A percentile compares a stretch with the other conserved stretches of the same genome.
Conservation (phyloP, 2,797 vertebrate genomes). For the Falco naumanni region DNA sequence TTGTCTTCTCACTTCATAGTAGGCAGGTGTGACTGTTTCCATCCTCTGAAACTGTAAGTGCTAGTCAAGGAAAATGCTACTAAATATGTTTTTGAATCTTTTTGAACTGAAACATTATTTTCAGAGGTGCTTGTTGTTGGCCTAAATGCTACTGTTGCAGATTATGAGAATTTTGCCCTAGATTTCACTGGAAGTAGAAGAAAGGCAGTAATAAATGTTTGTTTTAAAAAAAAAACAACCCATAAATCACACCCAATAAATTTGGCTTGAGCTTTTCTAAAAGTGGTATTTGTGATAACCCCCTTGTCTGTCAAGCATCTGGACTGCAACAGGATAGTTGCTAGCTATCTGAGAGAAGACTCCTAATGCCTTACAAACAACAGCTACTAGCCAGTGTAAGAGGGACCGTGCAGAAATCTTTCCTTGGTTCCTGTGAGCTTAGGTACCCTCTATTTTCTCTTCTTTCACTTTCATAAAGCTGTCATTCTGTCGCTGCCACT, state of each 20-base stretch:
- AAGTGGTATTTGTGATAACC: not conserved
- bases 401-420: not conserved
- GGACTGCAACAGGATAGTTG: not conserved
- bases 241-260: not conserved
- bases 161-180: not conserved
- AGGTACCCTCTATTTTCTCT: not conserved
- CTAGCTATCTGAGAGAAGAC: not conserved
- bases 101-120: not conserved
- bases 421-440: not conserved
- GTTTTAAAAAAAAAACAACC: not conserved
- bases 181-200: not conserved
- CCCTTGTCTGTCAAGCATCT: not conserved
- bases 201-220: not conserved
- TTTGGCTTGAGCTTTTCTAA: not conserved
- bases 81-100: not conserved
- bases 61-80: not conserved
- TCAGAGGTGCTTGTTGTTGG: not conserved
- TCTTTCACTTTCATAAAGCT: conserved; percentile 58
- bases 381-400: not conserved
- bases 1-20: not conserved
- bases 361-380: not conserved
- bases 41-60: not conserved
- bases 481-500: not conserved
- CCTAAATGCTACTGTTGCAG: not conserved
- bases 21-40: not conserved